Percentiles rank a stretch among this genome's conserved stretches.
These are phyloP conservation scores for Drosophila santomea DNA, from an alignment of 1,140 invertebrate genomes.

Conservation along the genomic window DNA sequence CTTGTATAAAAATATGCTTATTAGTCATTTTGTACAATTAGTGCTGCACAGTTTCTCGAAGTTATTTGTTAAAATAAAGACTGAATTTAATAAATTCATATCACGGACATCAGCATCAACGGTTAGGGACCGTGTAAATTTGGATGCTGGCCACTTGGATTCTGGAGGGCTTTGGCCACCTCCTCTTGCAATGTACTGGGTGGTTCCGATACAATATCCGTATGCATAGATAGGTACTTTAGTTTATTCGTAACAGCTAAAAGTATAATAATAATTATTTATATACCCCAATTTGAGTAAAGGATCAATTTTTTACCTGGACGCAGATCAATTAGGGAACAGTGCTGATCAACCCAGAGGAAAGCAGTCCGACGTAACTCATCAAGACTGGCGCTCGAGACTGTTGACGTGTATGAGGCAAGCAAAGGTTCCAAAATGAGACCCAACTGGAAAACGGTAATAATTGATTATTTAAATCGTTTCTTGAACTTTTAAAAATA, in stretches of 20 bases:
- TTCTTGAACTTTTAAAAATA: no score
- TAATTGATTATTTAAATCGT: neutral
- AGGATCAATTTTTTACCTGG: conserved; percentile 88
- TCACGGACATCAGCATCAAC: conserved; percentile 56
- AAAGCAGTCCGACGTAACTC: conserved; percentile 96
- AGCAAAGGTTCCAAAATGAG: conserved; percentile 94
- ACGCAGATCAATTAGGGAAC: conserved; percentile 95
- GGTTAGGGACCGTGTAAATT: conserved; percentile 77
- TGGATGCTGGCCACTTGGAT: conserved; percentile 77
- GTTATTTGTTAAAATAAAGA: conserved; percentile 42
- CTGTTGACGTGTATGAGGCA: conserved; percentile 94
- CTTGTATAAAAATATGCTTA: conserved; percentile 50
- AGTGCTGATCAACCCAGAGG: conserved; percentile 98
- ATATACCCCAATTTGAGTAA: neutral
- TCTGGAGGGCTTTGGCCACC: conserved; percentile 86
- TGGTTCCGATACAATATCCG: conserved; percentile 94
- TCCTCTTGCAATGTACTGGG: conserved; percentile 95
- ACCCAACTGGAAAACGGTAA: conserved; percentile 90
- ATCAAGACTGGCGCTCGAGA: conserved; percentile 95
- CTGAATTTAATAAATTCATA: conserved; percentile 73
- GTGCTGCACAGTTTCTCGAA: conserved; percentile 43
- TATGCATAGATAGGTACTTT: conserved; percentile 94
- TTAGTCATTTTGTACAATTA: conserved; percentile 67
- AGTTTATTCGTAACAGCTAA: conserved; percentile 96
- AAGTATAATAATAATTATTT: neutral